These are phyloP conservation scores for Bufo gargarizans DNA, from an alignment of 2,113 vertebrate species.

Conservation along the genomic window DNA sequence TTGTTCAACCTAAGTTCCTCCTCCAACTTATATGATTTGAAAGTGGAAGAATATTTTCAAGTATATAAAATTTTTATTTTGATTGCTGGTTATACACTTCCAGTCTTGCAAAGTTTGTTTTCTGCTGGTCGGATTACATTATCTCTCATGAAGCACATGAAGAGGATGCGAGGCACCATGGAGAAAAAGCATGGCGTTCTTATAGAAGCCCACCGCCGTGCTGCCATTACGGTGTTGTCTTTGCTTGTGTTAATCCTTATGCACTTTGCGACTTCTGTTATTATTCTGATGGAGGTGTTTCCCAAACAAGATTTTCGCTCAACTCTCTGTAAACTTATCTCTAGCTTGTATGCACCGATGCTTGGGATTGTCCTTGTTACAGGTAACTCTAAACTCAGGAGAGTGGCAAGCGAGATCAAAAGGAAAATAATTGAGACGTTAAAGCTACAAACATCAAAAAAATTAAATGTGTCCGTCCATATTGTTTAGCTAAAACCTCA, in stretches of 20 bases:
- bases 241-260: not conserved
- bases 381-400: constrained; percentile 14
- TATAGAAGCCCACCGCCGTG: not conserved
- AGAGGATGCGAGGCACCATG: not conserved
- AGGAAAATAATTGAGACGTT: not conserved
- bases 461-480: not conserved
- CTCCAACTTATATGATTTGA: not conserved
- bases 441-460: not conserved
- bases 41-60: not conserved
- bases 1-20: not conserved
- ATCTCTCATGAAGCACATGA: constrained; percentile 1
- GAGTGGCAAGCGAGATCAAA: not conserved
- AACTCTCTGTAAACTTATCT: not conserved
- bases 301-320: not conserved
- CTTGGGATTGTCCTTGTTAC: not conserved
- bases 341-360: not conserved
- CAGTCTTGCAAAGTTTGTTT: not conserved
- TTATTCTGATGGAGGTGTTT: not conserved
- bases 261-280: not conserved
- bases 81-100: not conserved
- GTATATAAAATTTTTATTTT: not conserved
- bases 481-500: not conserved
- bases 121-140: not conserved
- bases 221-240: not conserved
- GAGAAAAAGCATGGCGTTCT: not conserved